phyloP scores from a whole-genome alignment of 92 coral and sea anemone species.

The Paramuricea clavata region DNA sequence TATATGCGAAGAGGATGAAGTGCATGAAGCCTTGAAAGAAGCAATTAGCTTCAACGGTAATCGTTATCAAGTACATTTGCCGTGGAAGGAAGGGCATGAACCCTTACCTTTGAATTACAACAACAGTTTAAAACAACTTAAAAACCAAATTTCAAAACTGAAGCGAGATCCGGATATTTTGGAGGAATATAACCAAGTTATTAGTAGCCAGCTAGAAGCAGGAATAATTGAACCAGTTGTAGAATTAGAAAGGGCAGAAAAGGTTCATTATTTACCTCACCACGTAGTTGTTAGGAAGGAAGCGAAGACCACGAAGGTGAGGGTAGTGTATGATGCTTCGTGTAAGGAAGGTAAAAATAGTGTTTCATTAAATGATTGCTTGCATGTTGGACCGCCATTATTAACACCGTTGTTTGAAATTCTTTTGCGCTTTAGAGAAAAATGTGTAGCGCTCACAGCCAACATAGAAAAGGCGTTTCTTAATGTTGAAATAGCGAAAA shows the following conservation, averaged over 20 bases:
- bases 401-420: too few species aligned
- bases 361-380: not conserved
- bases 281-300: too few species aligned
- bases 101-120: not conserved
- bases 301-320: too few species aligned
- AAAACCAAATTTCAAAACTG: not conserved
- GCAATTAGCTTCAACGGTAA: constrained; percentile 25
- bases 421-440: too few species aligned
- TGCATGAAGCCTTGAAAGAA: constrained; percentile 30
- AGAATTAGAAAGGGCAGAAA: too few species aligned
- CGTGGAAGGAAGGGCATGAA: constrained; percentile 39
- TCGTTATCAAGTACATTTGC: constrained; percentile 28
- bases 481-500: not conserved
- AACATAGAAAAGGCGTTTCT: too few species aligned
- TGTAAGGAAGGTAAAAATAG: not conserved
- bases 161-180: too few species aligned
- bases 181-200: not conserved
- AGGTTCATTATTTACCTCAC: too few species aligned
- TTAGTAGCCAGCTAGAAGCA: not conserved
- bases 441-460: too few species aligned
- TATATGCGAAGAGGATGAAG: not conserved
- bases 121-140: not conserved
- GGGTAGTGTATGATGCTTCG: too few species aligned
- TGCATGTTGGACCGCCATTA: not conserved
- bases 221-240: too few species aligned